Evolutionary conservation across 2,888 invertebrate species (phyloP), one percentile per base, ranked within the genome.

Genomic region (Empis livida): DNA sequence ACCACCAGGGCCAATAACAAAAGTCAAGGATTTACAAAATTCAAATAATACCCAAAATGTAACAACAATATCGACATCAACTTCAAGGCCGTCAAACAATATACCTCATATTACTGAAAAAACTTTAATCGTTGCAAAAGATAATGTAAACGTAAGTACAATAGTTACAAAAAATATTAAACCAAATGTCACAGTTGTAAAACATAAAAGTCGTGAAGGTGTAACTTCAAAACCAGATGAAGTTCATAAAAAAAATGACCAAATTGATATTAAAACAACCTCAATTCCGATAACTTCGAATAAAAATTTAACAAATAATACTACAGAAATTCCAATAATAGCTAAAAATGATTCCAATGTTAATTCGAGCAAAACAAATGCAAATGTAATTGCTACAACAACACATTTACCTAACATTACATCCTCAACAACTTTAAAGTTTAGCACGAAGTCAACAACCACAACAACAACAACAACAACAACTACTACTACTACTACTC

Each of bases 401-500:
- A 35, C 35, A 13, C n/a, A n/a, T n/a, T 5, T 35, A 35, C 11
- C 32, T 13, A 35, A 35, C 5, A 13, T 1, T 13, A n/a, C 35
- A 13, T 13, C 35, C 2, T 35, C 35, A 5, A 32, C 3, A 32
- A 13, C n/a, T n/a, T n/a, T n/a, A n/a, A n/a, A n/a, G n/a, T n/a
- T n/a, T n/a, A n/a, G n/a, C n/a, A n/a, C n/a, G 10, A 8, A 5
- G 2, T 35, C 35, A 0, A 54, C 60, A 3, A 57, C 56, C 0
- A 57, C 56, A 0, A 58, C 58, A 0, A 59, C 61, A 0, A 59
- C 62, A 0, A 61, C 61, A 0, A 59, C 60, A 0, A 62, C 59
- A 0, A 61, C 63, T 3, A 58, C 59, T 2, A 62, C 61, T 0
- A 60, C 61, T 10, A 61, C 64, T 1, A 64, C 63, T n/a, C 61